Conservation (phyloP, 2,113 vertebrate genomes). For the Rynchops niger region DNA sequence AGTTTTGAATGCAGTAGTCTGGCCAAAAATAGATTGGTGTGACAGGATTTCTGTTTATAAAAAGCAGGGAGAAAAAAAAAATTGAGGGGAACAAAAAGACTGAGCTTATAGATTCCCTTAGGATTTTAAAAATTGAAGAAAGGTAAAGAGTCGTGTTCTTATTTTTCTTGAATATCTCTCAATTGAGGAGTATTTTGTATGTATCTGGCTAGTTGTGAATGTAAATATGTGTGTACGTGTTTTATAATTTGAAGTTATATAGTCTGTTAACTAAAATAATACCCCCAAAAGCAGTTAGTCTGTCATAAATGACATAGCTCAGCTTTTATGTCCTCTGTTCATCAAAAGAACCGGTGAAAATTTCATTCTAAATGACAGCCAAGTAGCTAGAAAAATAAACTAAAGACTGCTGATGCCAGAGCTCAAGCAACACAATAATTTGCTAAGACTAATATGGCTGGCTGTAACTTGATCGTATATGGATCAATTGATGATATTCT, state of each 20-base stretch:
- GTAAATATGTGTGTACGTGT: background rate
- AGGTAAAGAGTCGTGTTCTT: background rate
- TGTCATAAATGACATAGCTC: background rate
- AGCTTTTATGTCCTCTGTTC: conserved; percentile 45
- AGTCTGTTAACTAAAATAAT: conserved; percentile 28
- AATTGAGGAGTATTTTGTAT: background rate
- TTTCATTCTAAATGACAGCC: conserved; percentile 51
- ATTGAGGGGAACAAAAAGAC: no score
- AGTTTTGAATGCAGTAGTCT: background rate
- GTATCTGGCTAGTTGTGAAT: background rate
- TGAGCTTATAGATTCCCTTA: background rate
- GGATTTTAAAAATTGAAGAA: background rate
- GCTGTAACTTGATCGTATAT: conserved; percentile 85
- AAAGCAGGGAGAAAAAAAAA: background rate
- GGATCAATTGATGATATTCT: conserved; percentile 84
- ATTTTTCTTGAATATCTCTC: background rate
- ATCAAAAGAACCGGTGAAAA: conserved; percentile 39
- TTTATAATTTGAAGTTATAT: conserved; percentile 23
- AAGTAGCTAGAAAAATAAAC: conserved; percentile 57
- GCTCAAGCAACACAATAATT: conserved; percentile 74
- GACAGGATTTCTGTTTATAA: background rate
- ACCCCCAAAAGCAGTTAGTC: background rate
- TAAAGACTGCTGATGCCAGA: conserved; percentile 59
- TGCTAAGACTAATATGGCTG: conserved; percentile 66
- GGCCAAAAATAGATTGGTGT: background rate